These are phyloP conservation scores for Caenorhabditis panamensis DNA, from an alignment of 2,888 invertebrate species.

Conservation along the genomic window DNA sequence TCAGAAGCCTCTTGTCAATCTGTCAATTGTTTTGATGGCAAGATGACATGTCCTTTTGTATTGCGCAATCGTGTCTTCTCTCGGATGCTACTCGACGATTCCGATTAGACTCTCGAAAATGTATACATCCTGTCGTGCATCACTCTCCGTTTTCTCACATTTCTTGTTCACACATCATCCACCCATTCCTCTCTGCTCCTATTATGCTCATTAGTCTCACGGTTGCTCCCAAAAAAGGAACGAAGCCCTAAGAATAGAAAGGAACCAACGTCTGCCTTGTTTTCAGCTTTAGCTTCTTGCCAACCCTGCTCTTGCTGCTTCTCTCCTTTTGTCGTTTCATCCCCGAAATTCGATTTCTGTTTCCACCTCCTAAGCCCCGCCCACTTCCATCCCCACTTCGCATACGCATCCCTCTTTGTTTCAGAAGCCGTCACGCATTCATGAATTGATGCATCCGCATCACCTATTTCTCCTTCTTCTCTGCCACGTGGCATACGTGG, in stretches of 20 bases:
- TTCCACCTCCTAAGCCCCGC: constrained; percentile 1
- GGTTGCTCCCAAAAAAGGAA: neutral
- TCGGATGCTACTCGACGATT: constrained; percentile 16
- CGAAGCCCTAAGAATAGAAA: neutral
- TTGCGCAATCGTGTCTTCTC: constrained; percentile 46
- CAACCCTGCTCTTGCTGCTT: neutral
- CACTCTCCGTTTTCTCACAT: constrained; percentile 34
- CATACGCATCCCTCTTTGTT: constrained; percentile 12
- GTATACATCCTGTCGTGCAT: constrained; percentile 15
- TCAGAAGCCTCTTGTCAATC: constrained; percentile 20
- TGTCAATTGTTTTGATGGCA: constrained; percentile 55
- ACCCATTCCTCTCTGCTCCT: neutral
- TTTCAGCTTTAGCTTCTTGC: neutral
- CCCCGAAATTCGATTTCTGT: neutral
- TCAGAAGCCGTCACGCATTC: constrained; percentile 9
- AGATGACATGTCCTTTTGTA: constrained; percentile 40
- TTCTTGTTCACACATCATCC: constrained; percentile 10
- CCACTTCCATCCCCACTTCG: neutral
- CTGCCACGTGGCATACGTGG: constrained; percentile 25
- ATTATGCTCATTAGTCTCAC: constrained; percentile 33
- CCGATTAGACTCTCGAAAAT: constrained; percentile 29
- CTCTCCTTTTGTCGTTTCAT: neutral
- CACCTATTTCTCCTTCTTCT: constrained; percentile 9
- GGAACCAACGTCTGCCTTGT: neutral
- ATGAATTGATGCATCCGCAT: constrained; percentile 19